Percentiles rank a stretch among this genome's conserved stretches.
Evolutionary conservation across 2,888 invertebrate species (phyloP).

Genomic region (Lasioglossum oenotherae): DNA sequence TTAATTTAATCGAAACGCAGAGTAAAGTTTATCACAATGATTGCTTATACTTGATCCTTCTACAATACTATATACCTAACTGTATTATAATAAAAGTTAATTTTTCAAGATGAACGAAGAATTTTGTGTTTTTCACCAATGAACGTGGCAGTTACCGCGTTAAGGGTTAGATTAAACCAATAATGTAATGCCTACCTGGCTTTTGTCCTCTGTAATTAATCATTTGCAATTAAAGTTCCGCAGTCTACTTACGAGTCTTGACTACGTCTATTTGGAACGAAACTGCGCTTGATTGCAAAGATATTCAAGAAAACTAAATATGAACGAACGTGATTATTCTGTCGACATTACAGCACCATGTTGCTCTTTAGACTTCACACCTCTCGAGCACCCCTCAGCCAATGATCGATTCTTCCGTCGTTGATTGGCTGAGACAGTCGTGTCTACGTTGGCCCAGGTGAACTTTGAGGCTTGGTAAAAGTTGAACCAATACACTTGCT

Average conservation of each 20-base stretch:
- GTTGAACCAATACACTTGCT: slow-evolving; percentile 5
- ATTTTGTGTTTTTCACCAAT: too few species aligned
- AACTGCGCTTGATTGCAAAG: background rate
- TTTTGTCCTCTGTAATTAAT: too few species aligned
- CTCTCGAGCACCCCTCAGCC: background rate
- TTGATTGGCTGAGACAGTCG: background rate
- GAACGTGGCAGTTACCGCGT: too few species aligned
- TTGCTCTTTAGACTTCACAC: slow-evolving; percentile 4
- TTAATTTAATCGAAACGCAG: too few species aligned
- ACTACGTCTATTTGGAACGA: too few species aligned
- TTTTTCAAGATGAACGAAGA: too few species aligned
- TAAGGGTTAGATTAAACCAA: background rate
- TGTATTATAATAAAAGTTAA: too few species aligned
- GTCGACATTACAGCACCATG: background rate
- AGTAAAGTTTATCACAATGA: too few species aligned
- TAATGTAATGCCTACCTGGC: background rate
- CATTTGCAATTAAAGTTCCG: background rate
- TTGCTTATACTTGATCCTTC: too few species aligned
- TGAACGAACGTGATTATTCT: background rate
- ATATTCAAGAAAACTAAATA: background rate
- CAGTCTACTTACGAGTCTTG: background rate
- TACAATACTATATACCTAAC: too few species aligned
- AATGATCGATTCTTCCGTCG: background rate
- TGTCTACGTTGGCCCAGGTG: background rate
- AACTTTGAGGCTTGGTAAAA: slow-evolving; percentile 2